phyloP scores from a whole-genome alignment of 2,113 vertebrate genomes.

The Gila orcuttii region DNA sequence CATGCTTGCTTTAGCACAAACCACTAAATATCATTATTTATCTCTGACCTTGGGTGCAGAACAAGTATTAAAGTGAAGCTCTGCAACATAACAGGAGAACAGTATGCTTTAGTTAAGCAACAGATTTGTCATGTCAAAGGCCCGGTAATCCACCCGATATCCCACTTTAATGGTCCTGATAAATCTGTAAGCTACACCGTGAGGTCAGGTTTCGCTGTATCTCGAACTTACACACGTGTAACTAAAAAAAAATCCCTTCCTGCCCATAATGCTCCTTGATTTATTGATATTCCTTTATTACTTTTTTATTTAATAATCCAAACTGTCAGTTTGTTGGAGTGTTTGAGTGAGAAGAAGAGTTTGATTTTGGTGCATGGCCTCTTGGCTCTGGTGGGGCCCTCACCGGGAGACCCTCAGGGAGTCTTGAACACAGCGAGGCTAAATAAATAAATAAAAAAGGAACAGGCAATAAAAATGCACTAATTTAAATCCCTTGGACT shows the following conservation, averaged over 20 bases:
- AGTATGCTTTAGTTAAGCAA: constrained; percentile 68
- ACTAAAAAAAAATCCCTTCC: constrained; percentile 52
- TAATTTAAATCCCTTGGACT: constrained; percentile 66
- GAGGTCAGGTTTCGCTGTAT: constrained; percentile 64
- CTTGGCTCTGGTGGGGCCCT: constrained; percentile 56
- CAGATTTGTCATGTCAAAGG: constrained; percentile 75
- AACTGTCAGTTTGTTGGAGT: constrained; percentile 63
- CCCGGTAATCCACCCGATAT: constrained; percentile 75
- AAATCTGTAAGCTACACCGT: constrained; percentile 69
- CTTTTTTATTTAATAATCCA: constrained; percentile 71
- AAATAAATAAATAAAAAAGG: constrained; percentile 62
- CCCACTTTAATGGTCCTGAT: constrained; percentile 73
- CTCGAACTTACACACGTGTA: constrained; percentile 40
- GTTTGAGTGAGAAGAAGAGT: constrained; percentile 46
- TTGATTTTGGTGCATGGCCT: constrained; percentile 51
- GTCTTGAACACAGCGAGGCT: constrained; percentile 57
- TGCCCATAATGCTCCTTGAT: constrained; percentile 59
- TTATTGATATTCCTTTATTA: constrained; percentile 65
- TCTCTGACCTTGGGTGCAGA: neutral
- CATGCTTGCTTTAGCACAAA: neutral
- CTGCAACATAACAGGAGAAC: constrained; percentile 74
- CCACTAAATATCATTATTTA: constrained; percentile 4
- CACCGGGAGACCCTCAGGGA: constrained; percentile 52
- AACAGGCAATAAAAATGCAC: constrained; percentile 75
- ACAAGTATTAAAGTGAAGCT: constrained; percentile 43